Conservation (phyloP, 2,797 vertebrate genomes). For the Neopelma chrysocephalum region DNA sequence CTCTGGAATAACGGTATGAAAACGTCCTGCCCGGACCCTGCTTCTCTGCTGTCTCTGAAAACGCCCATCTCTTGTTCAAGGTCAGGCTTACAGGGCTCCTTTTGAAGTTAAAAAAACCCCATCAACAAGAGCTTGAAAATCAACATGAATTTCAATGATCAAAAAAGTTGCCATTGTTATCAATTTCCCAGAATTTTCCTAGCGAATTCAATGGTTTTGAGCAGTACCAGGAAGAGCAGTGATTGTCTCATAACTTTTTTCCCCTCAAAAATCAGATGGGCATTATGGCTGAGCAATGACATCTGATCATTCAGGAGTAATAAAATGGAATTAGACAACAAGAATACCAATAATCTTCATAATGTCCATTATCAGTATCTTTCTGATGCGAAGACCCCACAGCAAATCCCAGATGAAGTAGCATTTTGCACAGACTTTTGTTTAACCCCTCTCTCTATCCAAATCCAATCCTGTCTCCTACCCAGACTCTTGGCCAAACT, state of each 20-base stretch:
- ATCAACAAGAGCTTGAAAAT: background rate
- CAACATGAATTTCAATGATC: background rate
- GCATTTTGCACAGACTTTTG: background rate
- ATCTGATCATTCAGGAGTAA: background rate
- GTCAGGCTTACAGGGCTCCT: background rate
- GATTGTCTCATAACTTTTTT: background rate
- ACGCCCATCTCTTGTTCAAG: background rate
- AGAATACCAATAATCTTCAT: background rate
- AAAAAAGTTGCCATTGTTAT: background rate
- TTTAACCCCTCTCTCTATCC: background rate
- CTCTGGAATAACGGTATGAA: background rate
- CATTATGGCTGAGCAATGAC: background rate
- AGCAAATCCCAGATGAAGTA: background rate
- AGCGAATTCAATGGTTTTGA: background rate
- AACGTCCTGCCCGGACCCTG: background rate
- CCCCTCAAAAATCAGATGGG: background rate
- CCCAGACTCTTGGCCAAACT: background rate
- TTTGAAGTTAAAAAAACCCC: background rate
- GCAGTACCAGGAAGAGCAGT: background rate
- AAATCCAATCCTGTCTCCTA: background rate
- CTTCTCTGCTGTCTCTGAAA: background rate
- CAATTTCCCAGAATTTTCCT: background rate
- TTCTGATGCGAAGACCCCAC: background rate
- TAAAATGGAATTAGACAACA: background rate
- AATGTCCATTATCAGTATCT: background rate